Evolutionary conservation across 2,888 invertebrate species (phyloP).

Genomic region (Stramonita haemastoma): DNA sequence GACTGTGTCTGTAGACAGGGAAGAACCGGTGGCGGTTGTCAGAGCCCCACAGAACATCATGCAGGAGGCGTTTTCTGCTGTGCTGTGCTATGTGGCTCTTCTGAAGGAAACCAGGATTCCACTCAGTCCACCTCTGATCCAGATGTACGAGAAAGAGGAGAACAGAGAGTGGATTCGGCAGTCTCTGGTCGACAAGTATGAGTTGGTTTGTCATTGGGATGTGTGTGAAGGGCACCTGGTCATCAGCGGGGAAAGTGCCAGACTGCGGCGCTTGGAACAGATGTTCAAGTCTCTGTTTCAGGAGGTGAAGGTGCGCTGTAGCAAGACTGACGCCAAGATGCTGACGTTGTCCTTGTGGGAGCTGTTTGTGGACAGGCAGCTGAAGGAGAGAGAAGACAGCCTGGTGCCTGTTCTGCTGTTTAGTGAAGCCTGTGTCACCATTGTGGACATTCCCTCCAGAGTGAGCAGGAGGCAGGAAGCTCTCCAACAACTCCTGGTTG

Average conservation of each 20-base stretch:
- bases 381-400: not conserved
- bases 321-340: not conserved
- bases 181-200: not conserved
- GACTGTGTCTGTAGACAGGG: not conserved
- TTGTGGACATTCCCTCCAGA: constrained; percentile 4
- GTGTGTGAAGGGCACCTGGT: not conserved
- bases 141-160: not conserved
- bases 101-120: not conserved
- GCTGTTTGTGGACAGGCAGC: not conserved
- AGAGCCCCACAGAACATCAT: not conserved
- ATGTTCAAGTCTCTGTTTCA: not conserved
- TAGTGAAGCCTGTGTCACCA: not conserved
- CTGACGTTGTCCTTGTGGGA: not conserved
- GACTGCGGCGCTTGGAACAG: not conserved
- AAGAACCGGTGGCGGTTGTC: not conserved
- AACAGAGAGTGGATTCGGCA: not conserved
- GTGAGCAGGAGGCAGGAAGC: not conserved
- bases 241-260: not conserved
- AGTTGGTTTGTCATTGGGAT: not conserved
- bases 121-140: not conserved
- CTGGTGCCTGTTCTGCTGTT: not conserved
- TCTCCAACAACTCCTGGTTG: not conserved
- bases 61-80: not conserved
- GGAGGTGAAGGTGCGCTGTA: not conserved
- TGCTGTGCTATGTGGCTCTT: not conserved